Evolutionary conservation across 2,113 vertebrate genomes (phyloP), one percentile per base, ranked within the genome.

Genomic region (Lepus timidus): DNA sequence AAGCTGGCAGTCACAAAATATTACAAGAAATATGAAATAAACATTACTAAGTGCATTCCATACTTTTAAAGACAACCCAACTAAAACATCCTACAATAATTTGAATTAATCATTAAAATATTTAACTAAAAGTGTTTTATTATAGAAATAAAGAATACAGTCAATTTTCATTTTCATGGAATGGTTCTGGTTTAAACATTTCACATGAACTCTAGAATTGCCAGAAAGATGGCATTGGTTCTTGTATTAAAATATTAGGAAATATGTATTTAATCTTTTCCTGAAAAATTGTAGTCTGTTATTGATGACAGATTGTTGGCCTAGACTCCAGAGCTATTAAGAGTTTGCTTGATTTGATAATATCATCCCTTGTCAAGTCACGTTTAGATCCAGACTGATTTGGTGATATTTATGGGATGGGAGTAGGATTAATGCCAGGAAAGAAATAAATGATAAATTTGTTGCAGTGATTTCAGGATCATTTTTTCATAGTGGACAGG

Each of bases 11-110:
- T 85, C 84, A 86, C 33, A 75, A 83, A 93, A 39, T 68, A 81
- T 71, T 84, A 94, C 19, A 33, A 65, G 39, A 75, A 96, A 87
- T 73, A 71, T 68, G 67, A 94, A 90, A 79, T 61, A 58, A 88
- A 86, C 86, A 87, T 49, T 44, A 20, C 20, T 49, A 73, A 91
- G 68, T 84, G 22, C 20, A n/a, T 27, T 83, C 58, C 71, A 29
- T 39, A 81, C 62, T 90, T 95, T 95, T 67, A 82, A 33, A 95
- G 58, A 9, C 51, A 88, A 52, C 6, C 78, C 39, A 91, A 44
- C 20, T 39, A 67, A 91, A 64, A 27, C 16, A 51, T 29, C 5
- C 80, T 62, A 39, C 10, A 33, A 20, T 27, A 94, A 67, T 74
- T 62, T 62, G 52, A 81, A 64, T 64, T 81, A 31, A 6, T 65